Base-by-base conservation (phyloP, 2,113 vertebrate species). In the Perca flavescens region DNA sequence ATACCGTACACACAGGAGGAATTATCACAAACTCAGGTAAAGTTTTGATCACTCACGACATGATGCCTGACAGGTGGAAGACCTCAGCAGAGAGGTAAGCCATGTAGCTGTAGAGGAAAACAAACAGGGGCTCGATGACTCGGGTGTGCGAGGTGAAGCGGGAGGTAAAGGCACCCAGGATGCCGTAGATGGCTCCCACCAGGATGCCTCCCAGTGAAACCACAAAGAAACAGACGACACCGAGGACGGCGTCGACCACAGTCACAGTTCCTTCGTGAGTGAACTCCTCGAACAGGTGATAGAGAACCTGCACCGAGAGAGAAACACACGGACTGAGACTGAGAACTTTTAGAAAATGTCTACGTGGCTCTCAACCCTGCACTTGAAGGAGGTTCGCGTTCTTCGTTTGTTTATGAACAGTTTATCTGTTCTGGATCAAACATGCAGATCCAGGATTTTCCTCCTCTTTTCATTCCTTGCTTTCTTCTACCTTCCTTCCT, bases 41-140 rank as follows among this genome's bases (percentile, higher is more conserved):
- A 2, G 36, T 9, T 6, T 46, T 6, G 11, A 62, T 14, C 4
- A 78, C 98, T 97, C 91, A 99, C 98, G 97, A 96, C 98, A 99
- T 99, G 95, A 99, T 99, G 71, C 98, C 98, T 0, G 98, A 99
- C 64, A 99, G 97, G 85, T 98, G 98, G 95, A 99, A 99, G 91
- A 98, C 94, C 94, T 99, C 98, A 0, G 98, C 97, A 0, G 97
- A 99, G 70, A 99, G 96, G 62, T 99, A 99, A 0, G 98, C 98
- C 97, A 99, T 98, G 95, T 98, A 99, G 94, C 98, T 99, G 96
- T 98, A 99, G 80, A 99, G 97, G 94, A 99, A 99, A 71, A 99
- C 97, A 81, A 99, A 99, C 73, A 99, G 97, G 0, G 98, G 98
- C 94, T 99, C 98, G 82, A 99, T 99, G 95, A 99, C 98, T 0